phyloP scores from a whole-genome alignment of 1,140 invertebrate genomes.

The Paraescarpia echinospica region DNA sequence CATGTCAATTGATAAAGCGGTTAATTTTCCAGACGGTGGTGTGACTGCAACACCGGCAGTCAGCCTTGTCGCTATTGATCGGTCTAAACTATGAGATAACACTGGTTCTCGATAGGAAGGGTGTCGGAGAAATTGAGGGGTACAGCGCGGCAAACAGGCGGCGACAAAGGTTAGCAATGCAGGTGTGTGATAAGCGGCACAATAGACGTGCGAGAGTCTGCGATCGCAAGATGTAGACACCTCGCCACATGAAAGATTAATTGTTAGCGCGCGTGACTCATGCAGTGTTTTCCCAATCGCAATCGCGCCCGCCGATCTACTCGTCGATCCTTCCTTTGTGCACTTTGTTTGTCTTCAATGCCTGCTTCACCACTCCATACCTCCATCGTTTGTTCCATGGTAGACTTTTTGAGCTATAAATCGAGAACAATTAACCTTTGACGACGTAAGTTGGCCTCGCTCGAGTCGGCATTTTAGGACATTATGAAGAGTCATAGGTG shows the following conservation, averaged over 20 bases:
- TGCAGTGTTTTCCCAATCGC: background rate
- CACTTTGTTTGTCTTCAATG: background rate
- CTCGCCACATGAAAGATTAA: background rate
- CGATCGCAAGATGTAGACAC: background rate
- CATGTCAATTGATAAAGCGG: background rate
- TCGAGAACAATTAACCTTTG: background rate
- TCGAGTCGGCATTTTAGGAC: background rate
- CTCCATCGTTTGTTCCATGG: background rate
- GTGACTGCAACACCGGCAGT: background rate
- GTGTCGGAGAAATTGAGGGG: background rate
- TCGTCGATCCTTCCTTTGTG: background rate
- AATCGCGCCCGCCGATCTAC: background rate
- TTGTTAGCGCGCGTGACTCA: background rate
- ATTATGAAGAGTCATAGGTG: background rate
- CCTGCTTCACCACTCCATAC: background rate
- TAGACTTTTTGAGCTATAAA: background rate
- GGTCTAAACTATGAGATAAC: background rate
- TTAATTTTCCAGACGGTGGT: background rate
- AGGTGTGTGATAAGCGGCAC: background rate
- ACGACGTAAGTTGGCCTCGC: background rate
- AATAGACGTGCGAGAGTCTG: background rate
- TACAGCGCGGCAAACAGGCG: background rate
- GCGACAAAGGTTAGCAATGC: background rate
- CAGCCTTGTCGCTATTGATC: background rate
- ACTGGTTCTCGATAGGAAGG: background rate